Conservation (phyloP, 2,888 invertebrate species). For the Campoplex nolae region DNA sequence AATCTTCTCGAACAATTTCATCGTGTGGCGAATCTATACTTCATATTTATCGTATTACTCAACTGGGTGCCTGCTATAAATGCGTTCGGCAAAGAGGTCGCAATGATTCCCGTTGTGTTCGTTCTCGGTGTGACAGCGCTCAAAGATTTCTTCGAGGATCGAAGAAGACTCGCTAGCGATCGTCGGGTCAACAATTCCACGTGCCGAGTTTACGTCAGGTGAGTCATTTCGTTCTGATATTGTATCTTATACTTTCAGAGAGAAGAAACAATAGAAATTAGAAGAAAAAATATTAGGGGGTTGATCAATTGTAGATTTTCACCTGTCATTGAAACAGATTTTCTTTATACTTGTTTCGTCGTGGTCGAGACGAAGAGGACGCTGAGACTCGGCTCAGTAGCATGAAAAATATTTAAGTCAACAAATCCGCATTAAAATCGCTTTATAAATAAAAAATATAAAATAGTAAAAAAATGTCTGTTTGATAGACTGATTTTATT, state of each 20-base stretch:
- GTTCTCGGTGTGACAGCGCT: constrained; percentile 97
- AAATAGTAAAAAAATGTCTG: no score
- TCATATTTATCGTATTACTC: constrained; percentile 97
- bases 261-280: no score
- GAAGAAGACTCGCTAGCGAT: constrained; percentile 95
- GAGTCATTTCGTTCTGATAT: constrained; percentile 80
- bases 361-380: no score
- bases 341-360: no score
- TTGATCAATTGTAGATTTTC: neutral
- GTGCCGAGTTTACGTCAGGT: constrained; percentile 97
- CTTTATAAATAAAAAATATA: no score
- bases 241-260: neutral
- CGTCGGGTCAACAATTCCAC: constrained; percentile 97
- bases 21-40: constrained; percentile 98
- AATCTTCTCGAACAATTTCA: constrained; percentile 99
- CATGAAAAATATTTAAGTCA: no score
- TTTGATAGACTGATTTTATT: no score
- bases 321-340: no score
- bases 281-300: no score
- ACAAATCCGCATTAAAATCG: no score
- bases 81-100: constrained; percentile 98
- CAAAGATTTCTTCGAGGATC: constrained; percentile 97
- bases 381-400: no score
- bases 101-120: constrained; percentile 97
- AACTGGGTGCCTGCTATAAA: constrained; percentile 98